Base-by-base conservation (phyloP, 2,888 invertebrate species). In the Sarcophaga subvicina region DNA sequence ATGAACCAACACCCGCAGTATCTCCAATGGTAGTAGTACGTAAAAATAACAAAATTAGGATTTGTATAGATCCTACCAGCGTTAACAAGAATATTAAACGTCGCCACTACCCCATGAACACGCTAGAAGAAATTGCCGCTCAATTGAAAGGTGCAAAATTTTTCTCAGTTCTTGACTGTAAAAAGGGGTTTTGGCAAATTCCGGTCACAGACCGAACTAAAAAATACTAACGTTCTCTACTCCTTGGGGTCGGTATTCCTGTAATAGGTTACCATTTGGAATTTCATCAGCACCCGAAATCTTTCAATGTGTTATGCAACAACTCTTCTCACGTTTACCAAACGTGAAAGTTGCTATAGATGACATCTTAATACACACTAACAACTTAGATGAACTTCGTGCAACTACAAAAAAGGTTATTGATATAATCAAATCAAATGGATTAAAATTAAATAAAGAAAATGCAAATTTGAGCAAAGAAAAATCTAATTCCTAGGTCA, bases 241-340 rank as follows among this genome's bases (percentile, higher is more conserved):
- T 5, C 85, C 82, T 17, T 87, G 88, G 83, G 88, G 88, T 62
- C 79, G 88, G 73, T 89, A 89, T 59, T 80, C 62, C 0, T 90
- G 71, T 49, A 54, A 64, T 77, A 63, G 85, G 27, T 20, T 85
- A 20, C 83, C 82, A 54, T 88, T 87, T 79, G 86, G 80, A 8
- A 80, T 88, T 22, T 84, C 82, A 25, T 85, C 87, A 64, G 87
- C 85, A 14, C 76, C 88, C 89, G 91, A 92, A 91, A 89, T 90
- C 67, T 89, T 86, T 64, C 86, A 86, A 75, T 78, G 89, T 72
- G 71, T 88, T 63, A 87, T 90, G 85, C 87, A 72, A 27, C 27
- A 73, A 45, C 10, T 88, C n/a, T 47, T 89, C 14, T 71, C 81
- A 67, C 84, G 71, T 49, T 64, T 88, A 45, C 75, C 75, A 78